Evolutionary conservation across 2,888 invertebrate genomes (phyloP).

Genomic region (Eupithecia centaureata): DNA sequence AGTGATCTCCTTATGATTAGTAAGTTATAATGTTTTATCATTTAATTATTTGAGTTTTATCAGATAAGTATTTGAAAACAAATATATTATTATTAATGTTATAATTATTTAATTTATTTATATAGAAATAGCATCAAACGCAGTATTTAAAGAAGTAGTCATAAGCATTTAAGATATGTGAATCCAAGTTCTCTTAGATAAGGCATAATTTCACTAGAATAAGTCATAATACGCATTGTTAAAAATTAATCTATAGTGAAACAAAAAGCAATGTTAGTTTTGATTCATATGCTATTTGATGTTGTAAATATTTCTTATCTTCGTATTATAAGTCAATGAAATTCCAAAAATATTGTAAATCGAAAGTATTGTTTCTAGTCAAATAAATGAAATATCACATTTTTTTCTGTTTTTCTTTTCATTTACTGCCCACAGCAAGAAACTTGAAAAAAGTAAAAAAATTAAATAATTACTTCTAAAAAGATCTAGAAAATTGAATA

Average conservation of each 20-base stretch:
- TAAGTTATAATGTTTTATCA: neutral
- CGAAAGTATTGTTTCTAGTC: constrained; percentile 58
- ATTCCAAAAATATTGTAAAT: constrained; percentile 31
- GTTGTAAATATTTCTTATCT: constrained; percentile 39
- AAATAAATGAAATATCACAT: constrained; percentile 29
- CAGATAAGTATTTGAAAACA: no score
- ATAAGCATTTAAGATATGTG: neutral
- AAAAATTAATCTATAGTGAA: constrained; percentile 16
- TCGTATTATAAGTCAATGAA: constrained; percentile 27
- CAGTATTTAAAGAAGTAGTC: neutral
- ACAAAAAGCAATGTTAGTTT: constrained; percentile 46
- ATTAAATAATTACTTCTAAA: no score
- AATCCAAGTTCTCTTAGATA: neutral
- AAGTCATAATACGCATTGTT: neutral
- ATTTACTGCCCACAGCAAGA: neutral
- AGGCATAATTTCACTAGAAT: neutral
- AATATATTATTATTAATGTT: neutral
- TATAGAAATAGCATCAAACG: neutral
- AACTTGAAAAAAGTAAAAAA: no score
- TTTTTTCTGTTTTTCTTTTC: constrained; percentile 1
- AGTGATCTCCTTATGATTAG: no score
- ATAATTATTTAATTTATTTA: neutral
- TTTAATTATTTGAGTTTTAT: neutral
- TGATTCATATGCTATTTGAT: constrained; percentile 30
- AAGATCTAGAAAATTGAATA: no score